Evolutionary conservation across 2,113 vertebrate genomes (phyloP).

Genomic region (Manacus vitellinus): DNA sequence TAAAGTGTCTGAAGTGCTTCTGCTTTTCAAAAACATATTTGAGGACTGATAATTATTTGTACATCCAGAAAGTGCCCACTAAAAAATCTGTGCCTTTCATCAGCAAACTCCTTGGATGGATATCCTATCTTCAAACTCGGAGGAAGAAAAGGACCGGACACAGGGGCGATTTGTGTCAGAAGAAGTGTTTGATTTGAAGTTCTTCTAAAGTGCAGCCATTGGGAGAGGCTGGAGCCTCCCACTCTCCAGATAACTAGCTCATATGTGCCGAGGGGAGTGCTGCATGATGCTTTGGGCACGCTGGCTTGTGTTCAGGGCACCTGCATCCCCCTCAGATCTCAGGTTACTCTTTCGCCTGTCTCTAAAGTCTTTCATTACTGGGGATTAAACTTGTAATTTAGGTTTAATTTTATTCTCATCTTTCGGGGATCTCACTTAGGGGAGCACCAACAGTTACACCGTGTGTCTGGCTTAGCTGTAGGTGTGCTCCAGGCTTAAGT

Average conservation of each 20-base stretch:
- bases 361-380: background rate
- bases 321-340: background rate
- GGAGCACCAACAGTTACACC: background rate
- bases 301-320: background rate
- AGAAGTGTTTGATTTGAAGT: background rate
- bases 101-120: background rate
- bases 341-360: background rate
- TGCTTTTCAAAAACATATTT: background rate
- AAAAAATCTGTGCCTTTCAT: background rate
- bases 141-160: background rate
- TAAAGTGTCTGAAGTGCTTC: background rate
- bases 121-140: background rate
- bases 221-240: background rate
- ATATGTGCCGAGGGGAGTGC: fast-evolving
- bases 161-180: fast-evolving
- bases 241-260: background rate
- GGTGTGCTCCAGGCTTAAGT: background rate
- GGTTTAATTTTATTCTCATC: background rate
- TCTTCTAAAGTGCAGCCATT: background rate
- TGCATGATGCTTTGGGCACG: fast-evolving
- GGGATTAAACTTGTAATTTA: background rate
- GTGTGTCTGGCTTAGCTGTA: background rate
- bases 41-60: background rate
- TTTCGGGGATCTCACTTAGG: background rate
- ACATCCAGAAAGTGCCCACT: background rate